Conservation (phyloP, 2,113 vertebrate species). For the Corythoichthys haematopterus region DNA sequence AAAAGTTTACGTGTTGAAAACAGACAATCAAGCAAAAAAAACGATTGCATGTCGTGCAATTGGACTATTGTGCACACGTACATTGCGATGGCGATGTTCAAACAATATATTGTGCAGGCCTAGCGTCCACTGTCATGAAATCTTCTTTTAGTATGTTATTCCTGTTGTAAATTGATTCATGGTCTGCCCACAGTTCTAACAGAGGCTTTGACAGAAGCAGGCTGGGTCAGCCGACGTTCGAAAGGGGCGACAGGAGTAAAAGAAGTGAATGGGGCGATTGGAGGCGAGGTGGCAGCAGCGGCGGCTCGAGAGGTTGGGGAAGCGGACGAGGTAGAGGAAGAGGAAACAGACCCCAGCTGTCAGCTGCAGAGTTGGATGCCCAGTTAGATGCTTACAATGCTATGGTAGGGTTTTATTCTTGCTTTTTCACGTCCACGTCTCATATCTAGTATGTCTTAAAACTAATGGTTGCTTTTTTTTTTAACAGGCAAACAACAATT, state of each 20-base stretch:
- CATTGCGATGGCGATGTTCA: too few species aligned
- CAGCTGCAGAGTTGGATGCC: conserved; percentile 95
- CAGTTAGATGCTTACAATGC: conserved; percentile 97
- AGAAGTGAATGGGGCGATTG: conserved; percentile 23
- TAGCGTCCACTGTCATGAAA: too few species aligned
- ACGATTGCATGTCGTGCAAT: too few species aligned
- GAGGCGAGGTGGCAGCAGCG: background rate
- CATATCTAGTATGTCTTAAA: background rate
- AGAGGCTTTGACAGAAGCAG: conserved; percentile 61
- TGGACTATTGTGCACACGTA: too few species aligned
- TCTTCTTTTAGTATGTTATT: background rate
- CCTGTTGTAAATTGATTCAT: background rate
- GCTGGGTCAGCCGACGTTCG: conserved; percentile 54
- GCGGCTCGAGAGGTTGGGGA: conserved; percentile 71
- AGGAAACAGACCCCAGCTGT: conserved; percentile 80
- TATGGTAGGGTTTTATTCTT: conserved; percentile 67
- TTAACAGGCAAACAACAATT: conserved; percentile 91
- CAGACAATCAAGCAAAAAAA: too few species aligned
- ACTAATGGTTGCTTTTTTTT: background rate
- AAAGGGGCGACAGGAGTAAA: conserved; percentile 23
- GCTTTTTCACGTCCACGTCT: background rate
- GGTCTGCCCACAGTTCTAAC: conserved; percentile 12
- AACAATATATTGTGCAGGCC: too few species aligned
- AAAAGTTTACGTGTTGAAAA: too few species aligned
- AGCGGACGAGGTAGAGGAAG: conserved; percentile 82